Base-by-base conservation (phyloP, 2,888 invertebrate species). In the Macaria liturata region DNA sequence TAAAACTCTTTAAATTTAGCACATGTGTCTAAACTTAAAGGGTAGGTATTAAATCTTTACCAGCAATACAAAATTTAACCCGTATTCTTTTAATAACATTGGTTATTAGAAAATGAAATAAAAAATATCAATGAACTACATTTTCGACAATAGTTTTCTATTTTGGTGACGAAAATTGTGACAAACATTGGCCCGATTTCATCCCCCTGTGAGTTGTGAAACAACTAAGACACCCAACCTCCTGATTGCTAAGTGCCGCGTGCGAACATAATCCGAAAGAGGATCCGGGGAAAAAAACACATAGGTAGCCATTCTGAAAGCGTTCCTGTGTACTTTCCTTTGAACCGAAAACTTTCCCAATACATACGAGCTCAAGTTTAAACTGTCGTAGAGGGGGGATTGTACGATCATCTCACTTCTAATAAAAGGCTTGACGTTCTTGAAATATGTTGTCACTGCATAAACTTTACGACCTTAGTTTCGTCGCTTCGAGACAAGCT, bases 381-480 rank as follows among this genome's bases (percentile, higher is more conserved):
- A 87, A 87, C 78, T 84, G 80, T 66, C 70, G 76, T 71, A 76
- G 74, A 76, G 81, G 78, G 76, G 83, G 80, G 76, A 83, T 84
- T 72, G 80, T 54, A 40, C 81, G 85, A 88, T 88, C 88, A 88
- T 88, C 85, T 83, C 76, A 75, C 82, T 79, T 85, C 83, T 86
- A 89, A 90, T 90, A 90, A 88, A 89, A 87, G 80, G 81, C 83
- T 71, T 70, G 73, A 70, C 80, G 80, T 84, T 84, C 75, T 77
- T 84, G 81, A 88, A 88, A 90, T 90, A 89, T 91, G 88, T 90
- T 84, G 89, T 89, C 90, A 88, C 87, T 86, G 87, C 83, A 87
- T 88, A 86, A 90, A 88, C 74, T 90, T 91, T 90, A 91, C 81
- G 88, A 84, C 75, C 86, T 84, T 84, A 86, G 88, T 86, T 88